These are phyloP conservation scores for Tenebrio molitor DNA, from an alignment of 1,140 invertebrate genomes.

Conservation along the genomic window DNA sequence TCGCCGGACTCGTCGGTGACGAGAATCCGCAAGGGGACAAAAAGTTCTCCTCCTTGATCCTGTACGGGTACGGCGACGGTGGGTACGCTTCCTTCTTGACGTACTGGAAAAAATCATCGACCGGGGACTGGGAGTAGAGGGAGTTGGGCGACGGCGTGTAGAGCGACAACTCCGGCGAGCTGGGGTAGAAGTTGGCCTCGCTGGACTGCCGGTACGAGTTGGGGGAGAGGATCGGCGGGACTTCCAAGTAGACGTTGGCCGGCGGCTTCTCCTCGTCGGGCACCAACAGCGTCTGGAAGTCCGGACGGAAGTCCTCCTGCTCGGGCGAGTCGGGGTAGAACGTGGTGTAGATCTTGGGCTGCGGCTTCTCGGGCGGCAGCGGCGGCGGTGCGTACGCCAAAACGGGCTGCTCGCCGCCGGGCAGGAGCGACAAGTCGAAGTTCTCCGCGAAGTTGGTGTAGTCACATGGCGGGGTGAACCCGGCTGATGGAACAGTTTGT, in stretches of 20 bases:
- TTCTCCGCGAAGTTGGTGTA: constrained; percentile 76
- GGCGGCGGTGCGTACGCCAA: constrained; percentile 72
- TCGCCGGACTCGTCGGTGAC: constrained; percentile 54
- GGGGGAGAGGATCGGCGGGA: constrained; percentile 61
- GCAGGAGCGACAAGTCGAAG: constrained; percentile 82
- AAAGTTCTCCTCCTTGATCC: constrained; percentile 69
- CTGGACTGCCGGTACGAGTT: constrained; percentile 55
- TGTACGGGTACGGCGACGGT: constrained; percentile 62
- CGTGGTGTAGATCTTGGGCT: constrained; percentile 62
- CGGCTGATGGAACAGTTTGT: constrained; percentile 82
- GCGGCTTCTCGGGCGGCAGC: constrained; percentile 63
- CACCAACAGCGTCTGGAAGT: constrained; percentile 62
- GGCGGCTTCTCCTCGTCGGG: constrained; percentile 54
- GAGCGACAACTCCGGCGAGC: constrained; percentile 62
- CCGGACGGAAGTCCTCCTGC: constrained; percentile 57
- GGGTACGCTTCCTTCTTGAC: constrained; percentile 60
- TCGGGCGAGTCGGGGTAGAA: constrained; percentile 58
- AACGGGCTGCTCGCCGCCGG: constrained; percentile 71
- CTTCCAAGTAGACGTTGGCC: constrained; percentile 62
- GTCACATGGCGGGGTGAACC: constrained; percentile 78
- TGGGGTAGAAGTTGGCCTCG: constrained; percentile 61
- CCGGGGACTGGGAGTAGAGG: constrained; percentile 59
- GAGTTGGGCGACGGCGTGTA: constrained; percentile 61
- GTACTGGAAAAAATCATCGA: constrained; percentile 58
- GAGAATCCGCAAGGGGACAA: constrained; percentile 47